phyloP scores from a whole-genome alignment of 2,113 vertebrate species.

The Fregata magnificens region DNA sequence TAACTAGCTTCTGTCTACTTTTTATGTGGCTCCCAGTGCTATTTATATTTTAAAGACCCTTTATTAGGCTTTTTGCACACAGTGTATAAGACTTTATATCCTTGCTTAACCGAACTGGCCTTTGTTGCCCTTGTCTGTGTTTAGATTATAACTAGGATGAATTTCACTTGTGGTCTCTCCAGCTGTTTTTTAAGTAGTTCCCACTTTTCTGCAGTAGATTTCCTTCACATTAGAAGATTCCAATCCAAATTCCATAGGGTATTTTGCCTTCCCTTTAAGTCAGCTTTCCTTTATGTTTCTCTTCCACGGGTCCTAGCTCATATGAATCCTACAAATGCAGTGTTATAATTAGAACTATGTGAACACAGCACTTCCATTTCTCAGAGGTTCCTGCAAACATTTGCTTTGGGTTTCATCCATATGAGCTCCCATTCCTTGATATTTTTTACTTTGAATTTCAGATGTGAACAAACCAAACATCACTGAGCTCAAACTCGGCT shows the following conservation, averaged over 20 bases:
- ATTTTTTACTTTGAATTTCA: constrained; percentile 64
- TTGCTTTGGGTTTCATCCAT: constrained; percentile 70
- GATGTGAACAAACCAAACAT: constrained; percentile 36
- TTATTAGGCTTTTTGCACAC: not conserved
- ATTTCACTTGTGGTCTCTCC: constrained; percentile 62
- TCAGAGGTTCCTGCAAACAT: constrained; percentile 71
- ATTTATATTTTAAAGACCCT: constrained; percentile 42
- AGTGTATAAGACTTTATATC: not conserved
- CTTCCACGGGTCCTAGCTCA: constrained; percentile 25
- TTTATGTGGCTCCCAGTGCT: constrained; percentile 10
- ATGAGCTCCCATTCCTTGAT: constrained; percentile 55
- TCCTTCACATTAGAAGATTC: constrained; percentile 57
- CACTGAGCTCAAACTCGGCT: not conserved
- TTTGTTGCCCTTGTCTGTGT: constrained; percentile 37
- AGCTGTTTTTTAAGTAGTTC: constrained; percentile 65
- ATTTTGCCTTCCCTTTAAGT: constrained; percentile 61
- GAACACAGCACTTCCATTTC: constrained; percentile 69
- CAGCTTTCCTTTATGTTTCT: constrained; percentile 48
- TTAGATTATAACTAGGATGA: constrained; percentile 60
- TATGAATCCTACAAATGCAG: constrained; percentile 48
- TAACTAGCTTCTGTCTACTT: constrained; percentile 44
- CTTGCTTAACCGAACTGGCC: constrained; percentile 13
- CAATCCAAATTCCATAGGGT: constrained; percentile 52
- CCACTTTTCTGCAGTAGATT: constrained; percentile 44
- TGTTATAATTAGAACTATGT: constrained; percentile 73